Evolutionary conservation across 1,140 invertebrate species (phyloP).

Genomic region (Drosophila orosa): DNA sequence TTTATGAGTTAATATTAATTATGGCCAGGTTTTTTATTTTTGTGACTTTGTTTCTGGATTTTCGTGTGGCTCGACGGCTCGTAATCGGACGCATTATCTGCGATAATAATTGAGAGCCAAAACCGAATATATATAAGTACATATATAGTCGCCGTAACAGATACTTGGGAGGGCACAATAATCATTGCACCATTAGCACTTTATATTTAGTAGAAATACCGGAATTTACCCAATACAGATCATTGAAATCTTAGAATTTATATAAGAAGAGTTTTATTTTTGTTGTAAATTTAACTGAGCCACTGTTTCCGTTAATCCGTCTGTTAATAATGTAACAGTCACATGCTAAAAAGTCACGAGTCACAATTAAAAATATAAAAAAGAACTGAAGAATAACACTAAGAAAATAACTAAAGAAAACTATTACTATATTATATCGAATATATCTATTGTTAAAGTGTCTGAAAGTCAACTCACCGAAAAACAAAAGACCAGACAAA

Average conservation of each 20-base stretch:
- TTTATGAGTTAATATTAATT: slow-evolving; percentile 42
- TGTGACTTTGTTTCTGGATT: slow-evolving; percentile 11
- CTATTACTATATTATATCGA: not conserved
- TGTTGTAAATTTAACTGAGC: not conserved
- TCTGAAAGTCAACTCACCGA: not conserved
- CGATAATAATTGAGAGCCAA: slow-evolving; percentile 24
- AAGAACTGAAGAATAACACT: no score
- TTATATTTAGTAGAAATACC: not conserved
- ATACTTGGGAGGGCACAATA: slow-evolving; percentile 1
- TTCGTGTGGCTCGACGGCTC: not conserved
- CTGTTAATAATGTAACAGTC: slow-evolving; percentile 1
- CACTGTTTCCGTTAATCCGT: not conserved
- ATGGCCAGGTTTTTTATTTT: slow-evolving; percentile 29
- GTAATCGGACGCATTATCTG: slow-evolving; percentile 32
- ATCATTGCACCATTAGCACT: not conserved
- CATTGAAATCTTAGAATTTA: not conserved
- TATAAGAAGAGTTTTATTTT: not conserved
- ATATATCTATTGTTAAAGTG: no score
- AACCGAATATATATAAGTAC: slow-evolving; percentile 6
- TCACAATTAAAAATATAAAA: not conserved
- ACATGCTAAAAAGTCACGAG: slow-evolving; percentile 2
- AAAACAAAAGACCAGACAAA: not conserved
- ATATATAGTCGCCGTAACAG: slow-evolving; percentile 2
- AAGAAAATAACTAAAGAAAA: not conserved
- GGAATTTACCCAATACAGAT: not conserved